Conservation (phyloP, 2,113 vertebrate species). For the Pagrus major region DNA sequence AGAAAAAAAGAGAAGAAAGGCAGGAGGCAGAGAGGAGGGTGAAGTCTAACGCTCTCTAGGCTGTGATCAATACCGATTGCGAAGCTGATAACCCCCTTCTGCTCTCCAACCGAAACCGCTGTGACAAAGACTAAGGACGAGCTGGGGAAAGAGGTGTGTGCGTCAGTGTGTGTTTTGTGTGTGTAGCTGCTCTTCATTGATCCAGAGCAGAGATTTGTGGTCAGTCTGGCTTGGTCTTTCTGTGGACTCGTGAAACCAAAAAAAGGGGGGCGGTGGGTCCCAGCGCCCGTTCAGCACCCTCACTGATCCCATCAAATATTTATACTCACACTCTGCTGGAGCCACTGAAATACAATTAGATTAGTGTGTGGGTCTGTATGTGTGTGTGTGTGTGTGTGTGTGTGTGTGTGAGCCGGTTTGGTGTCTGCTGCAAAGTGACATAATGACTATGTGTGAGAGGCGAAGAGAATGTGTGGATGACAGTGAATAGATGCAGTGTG, state of each 20-base stretch:
- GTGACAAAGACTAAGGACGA: constrained; percentile 4
- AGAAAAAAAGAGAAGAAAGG: constrained; percentile 7
- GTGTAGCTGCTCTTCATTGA: constrained; percentile 36
- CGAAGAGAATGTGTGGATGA: background rate
- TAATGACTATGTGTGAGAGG: constrained; percentile 3
- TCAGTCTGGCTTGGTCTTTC: constrained; percentile 34
- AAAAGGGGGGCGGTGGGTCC: constrained; percentile 35
- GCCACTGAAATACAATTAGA: constrained; percentile 58
- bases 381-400: constrained; percentile 18
- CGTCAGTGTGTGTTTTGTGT: constrained; percentile 18
- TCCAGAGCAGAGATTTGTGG: constrained; percentile 45
- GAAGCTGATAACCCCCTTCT: constrained; percentile 44
- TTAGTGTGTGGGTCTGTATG: constrained; percentile 12
- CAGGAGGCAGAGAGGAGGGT: background rate
- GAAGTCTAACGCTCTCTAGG: constrained; percentile 3
- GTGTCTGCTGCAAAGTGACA: constrained; percentile 20
- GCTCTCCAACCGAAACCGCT: constrained; percentile 35
- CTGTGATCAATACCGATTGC: constrained; percentile 60
- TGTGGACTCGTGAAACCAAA: constrained; percentile 24
- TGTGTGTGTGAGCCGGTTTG: background rate
- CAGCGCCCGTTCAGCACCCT: constrained; percentile 34
- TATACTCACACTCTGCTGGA: constrained; percentile 58
- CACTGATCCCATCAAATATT: constrained; percentile 68
- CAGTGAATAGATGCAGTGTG: background rate
- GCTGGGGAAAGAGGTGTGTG: background rate